Evolutionary conservation across 2,113 vertebrate species (phyloP).

Genomic region (Triplophysa siluroides): DNA sequence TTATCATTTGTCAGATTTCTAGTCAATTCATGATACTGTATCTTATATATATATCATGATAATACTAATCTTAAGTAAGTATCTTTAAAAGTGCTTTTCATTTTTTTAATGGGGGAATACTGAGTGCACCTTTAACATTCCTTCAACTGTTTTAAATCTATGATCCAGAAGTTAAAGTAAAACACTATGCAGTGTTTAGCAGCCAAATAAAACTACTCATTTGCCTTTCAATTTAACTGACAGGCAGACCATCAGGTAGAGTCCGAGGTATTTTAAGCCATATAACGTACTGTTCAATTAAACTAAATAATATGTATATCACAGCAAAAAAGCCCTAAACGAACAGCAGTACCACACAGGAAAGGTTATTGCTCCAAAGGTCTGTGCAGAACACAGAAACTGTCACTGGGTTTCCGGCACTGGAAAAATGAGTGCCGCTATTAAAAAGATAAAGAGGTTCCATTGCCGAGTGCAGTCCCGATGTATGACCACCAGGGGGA

Average conservation of each 20-base stretch:
- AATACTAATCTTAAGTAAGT: too few species aligned
- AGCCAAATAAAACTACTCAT: conserved; percentile 69
- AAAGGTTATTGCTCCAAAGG: conserved; percentile 59
- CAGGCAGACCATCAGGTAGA: conserved; percentile 63
- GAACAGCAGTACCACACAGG: conserved; percentile 41
- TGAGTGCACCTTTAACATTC: conserved; percentile 29
- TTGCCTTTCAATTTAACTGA: conserved; percentile 66
- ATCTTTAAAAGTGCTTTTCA: conserved; percentile 37
- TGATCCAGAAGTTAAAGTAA: conserved; percentile 43
- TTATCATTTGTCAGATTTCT: neutral
- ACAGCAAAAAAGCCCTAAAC: conserved; percentile 44
- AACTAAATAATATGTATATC: conserved; percentile 37
- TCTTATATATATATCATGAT: too few species aligned
- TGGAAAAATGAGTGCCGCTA: conserved; percentile 15
- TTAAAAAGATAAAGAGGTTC: conserved; percentile 44
- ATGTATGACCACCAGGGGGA: conserved; percentile 56
- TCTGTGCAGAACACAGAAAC: conserved; percentile 44
- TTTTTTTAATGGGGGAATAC: conserved; percentile 21
- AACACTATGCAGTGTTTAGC: conserved; percentile 66
- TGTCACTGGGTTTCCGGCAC: conserved; percentile 34
- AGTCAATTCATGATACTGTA: too few species aligned
- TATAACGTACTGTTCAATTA: conserved; percentile 34
- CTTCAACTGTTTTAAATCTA: conserved; percentile 29
- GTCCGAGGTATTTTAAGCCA: conserved; percentile 74
- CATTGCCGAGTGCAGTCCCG: conserved; percentile 60